Percentiles rank a stretch among this genome's conserved stretches.
phyloP scores from a whole-genome alignment of 2,888 invertebrate genomes.

The Drosophila conformis region DNA sequence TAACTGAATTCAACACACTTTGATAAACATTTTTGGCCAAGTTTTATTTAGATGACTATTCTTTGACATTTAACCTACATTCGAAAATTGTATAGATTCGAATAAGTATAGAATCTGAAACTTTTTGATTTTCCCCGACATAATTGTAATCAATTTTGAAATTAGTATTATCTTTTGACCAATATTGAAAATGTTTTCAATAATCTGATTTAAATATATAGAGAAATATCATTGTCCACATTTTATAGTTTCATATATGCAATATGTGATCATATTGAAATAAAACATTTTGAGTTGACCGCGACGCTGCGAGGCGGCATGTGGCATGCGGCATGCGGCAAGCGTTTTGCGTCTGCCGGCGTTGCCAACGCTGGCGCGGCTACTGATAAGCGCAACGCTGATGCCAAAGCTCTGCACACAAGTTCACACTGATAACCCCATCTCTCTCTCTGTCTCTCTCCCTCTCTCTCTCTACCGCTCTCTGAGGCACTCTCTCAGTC shows the following conservation, averaged over 20 bases:
- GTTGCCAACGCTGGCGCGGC: conserved; percentile 56
- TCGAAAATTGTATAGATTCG: background rate
- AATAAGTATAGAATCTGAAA: background rate
- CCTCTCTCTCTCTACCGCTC: conserved; percentile 10
- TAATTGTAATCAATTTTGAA: background rate
- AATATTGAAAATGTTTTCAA: background rate
- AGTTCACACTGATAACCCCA: conserved; percentile 47
- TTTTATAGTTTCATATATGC: background rate
- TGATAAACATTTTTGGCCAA: background rate
- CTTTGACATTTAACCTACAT: background rate
- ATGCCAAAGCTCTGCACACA: conserved; percentile 56
- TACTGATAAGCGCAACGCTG: conserved; percentile 63
- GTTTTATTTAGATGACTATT: background rate
- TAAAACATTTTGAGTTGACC: background rate
- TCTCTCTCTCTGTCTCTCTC: conserved; percentile 4
- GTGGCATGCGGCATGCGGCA: conserved; percentile 24
- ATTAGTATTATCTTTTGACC: background rate
- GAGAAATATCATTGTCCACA: background rate
- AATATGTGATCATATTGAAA: background rate
- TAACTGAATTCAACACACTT: background rate
- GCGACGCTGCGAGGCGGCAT: background rate
- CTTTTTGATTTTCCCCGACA: background rate
- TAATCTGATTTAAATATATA: background rate
- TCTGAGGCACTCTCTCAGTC: conserved; percentile 7
- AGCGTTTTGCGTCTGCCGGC: conserved; percentile 36